phyloP scores from a whole-genome alignment of 2,113 vertebrate species.

The Xiphophorus hellerii region DNA sequence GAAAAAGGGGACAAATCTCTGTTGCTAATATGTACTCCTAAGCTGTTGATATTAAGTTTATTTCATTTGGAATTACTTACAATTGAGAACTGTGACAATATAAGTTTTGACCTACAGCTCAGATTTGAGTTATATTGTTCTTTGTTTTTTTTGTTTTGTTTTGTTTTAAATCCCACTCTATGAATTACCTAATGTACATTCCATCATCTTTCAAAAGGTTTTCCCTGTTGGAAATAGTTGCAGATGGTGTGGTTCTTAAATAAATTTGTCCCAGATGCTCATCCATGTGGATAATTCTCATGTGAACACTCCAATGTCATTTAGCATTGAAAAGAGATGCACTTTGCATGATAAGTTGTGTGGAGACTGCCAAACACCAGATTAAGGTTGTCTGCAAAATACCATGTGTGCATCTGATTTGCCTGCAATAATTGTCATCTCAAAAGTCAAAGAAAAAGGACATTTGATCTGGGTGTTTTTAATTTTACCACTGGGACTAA shows the following conservation, averaged over 20 bases:
- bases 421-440: neutral
- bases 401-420: neutral
- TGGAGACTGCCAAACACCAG: neutral
- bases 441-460: neutral
- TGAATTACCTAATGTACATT: neutral
- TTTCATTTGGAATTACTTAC: neutral
- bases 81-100: neutral
- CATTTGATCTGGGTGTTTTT: neutral
- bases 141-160: no score
- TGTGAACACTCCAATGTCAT: conserved; percentile 7
- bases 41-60: no score
- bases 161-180: neutral
- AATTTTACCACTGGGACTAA: neutral
- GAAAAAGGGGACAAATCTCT: neutral
- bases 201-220: neutral
- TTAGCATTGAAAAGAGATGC: neutral
- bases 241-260: conserved; percentile 7
- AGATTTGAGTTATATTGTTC: neutral
- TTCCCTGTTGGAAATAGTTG: neutral
- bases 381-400: conserved; percentile 2
- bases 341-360: neutral
- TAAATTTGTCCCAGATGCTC: conserved; percentile 19
- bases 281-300: conserved; percentile 15
- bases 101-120: neutral
- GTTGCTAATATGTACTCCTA: neutral